A percentile compares a stretch with the other conserved stretches of the same genome.
Conservation (phyloP, 2,888 invertebrate species). For the Mythimna ferrago region DNA sequence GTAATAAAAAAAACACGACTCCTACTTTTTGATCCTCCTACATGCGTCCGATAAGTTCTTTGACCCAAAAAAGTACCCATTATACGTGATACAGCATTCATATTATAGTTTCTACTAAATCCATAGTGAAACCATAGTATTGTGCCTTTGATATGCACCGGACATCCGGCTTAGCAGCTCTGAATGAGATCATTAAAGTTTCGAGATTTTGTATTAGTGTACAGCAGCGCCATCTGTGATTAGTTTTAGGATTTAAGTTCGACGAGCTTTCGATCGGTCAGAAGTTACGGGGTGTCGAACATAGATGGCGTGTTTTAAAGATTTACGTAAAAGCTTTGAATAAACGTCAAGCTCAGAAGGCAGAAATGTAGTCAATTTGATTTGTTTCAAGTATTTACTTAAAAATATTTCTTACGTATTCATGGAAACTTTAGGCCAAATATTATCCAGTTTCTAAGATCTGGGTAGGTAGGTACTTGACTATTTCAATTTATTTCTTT, state of each 20-base stretch:
- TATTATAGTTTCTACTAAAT: slow-evolving; percentile 26
- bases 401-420: background rate
- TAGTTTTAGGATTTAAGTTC: background rate
- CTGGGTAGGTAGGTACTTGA: background rate
- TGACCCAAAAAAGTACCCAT: slow-evolving; percentile 11
- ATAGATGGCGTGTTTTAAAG: slow-evolving; percentile 47
- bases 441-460: background rate
- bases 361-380: background rate
- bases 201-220: background rate
- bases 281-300: slow-evolving; percentile 11
- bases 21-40: background rate
- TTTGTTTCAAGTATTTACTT: background rate
- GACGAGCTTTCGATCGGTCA: slow-evolving; percentile 20
- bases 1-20: background rate
- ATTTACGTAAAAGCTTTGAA: background rate
- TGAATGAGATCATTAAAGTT: slow-evolving; percentile 43
- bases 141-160: slow-evolving; percentile 43
- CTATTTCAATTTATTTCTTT: background rate
- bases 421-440: background rate
- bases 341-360: background rate
- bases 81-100: slow-evolving; percentile 54
- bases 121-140: slow-evolving; percentile 33
- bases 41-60: slow-evolving; percentile 10
- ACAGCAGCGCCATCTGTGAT: slow-evolving; percentile 51
- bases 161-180: slow-evolving; percentile 60